Evolutionary conservation across 2,888 invertebrate species (phyloP).

Genomic region (Gryllus longicercus): DNA sequence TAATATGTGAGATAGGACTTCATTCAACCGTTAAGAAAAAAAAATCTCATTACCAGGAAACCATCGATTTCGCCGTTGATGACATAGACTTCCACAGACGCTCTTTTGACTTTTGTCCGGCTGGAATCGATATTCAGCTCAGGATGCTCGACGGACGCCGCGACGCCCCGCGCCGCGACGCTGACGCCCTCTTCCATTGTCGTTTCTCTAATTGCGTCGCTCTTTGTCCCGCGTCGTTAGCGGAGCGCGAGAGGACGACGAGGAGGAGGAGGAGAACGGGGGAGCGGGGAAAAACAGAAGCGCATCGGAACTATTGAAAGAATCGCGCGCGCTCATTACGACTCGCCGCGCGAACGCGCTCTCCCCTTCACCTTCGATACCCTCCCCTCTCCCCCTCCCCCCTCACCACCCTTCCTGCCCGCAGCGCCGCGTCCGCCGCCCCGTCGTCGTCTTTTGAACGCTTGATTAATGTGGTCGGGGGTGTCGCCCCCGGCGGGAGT

Average conservation of each 20-base stretch:
- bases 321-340: constrained; percentile 1
- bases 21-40: no score
- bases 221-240: constrained; percentile 17
- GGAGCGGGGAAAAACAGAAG: not conserved
- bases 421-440: not conserved
- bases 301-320: constrained; percentile 17
- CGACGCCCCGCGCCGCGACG: not conserved
- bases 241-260: not conserved
- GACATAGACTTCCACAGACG: no score
- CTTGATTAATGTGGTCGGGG: constrained; percentile 11
- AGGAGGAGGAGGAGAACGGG: not conserved
- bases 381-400: no score
- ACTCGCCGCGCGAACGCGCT: no score
- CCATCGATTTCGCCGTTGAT: no score
- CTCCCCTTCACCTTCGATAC: no score
- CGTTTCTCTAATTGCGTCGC: constrained; percentile 17
- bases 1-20: no score
- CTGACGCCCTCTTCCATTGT: not conserved
- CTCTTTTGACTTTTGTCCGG: no score
- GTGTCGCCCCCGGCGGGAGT: not conserved
- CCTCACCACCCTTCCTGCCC: no score
- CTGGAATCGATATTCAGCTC: no score
- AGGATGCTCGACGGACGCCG: not conserved
- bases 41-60: no score
- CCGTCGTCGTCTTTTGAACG: not conserved